Evolutionary conservation across 2,888 invertebrate species (phyloP).

Genomic region (Acanthosepion esculentum): DNA sequence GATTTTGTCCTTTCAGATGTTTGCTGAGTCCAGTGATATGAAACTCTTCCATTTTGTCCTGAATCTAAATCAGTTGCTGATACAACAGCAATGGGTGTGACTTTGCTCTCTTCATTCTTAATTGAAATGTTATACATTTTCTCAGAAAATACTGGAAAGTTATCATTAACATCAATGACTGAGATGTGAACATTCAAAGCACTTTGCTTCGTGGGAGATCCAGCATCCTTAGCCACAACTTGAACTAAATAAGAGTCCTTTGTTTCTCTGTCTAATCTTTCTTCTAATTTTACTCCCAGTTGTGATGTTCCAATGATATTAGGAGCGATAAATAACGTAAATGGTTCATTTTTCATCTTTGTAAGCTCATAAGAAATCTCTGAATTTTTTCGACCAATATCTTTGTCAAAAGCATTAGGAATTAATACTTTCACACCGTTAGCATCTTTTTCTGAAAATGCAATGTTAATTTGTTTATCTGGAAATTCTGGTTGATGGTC

Average conservation of each 20-base stretch:
- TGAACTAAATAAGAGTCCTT: neutral
- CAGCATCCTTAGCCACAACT: neutral
- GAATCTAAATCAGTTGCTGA: conserved; percentile 38
- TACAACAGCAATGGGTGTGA: conserved; percentile 11
- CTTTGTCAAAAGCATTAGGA: no score
- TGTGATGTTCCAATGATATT: neutral
- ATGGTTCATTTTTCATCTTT: neutral
- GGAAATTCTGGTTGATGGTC: no score
- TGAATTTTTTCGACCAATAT: no score
- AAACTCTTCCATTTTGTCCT: conserved; percentile 24
- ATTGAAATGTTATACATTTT: conserved; percentile 8
- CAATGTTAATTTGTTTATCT: no score
- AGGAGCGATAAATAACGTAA: neutral
- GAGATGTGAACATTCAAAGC: neutral
- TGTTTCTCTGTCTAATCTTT: neutral
- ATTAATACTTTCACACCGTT: no score
- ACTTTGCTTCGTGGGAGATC: neutral
- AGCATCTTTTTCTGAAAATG: no score
- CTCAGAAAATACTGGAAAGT: conserved; percentile 25
- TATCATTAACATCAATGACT: conserved; percentile 39
- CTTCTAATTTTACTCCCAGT: neutral
- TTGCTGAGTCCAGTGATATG: no score
- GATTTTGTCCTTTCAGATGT: no score
- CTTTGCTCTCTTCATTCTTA: neutral
- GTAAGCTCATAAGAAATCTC: neutral